These are phyloP conservation scores for Opisthocomus hoazin DNA, from an alignment of 2,113 vertebrate genomes.

Conservation along the genomic window DNA sequence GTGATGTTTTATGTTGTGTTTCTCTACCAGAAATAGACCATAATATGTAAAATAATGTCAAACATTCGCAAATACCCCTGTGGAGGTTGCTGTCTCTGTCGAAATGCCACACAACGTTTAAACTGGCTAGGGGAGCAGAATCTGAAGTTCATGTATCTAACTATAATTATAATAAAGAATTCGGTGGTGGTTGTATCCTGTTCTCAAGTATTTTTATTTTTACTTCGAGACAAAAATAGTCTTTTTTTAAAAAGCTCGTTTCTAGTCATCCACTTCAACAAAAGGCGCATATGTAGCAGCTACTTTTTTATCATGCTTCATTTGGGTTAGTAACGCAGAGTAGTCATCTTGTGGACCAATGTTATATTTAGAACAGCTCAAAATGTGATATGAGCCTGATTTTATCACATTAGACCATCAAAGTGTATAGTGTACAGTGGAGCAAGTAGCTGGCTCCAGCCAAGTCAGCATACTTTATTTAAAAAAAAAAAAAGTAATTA, in stretches of 20 bases:
- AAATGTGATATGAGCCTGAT: not conserved
- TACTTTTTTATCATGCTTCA: not conserved
- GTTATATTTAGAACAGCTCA: not conserved
- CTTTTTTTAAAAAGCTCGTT: not conserved
- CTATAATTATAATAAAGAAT: not conserved
- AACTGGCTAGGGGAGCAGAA: not conserved
- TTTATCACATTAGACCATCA: not conserved
- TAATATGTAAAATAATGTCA: not conserved
- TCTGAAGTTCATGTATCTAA: not conserved
- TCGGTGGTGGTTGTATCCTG: not conserved
- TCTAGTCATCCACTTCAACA: not conserved
- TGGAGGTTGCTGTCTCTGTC: not conserved
- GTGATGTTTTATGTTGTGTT: not conserved
- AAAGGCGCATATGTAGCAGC: not conserved
- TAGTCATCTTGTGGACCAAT: not conserved
- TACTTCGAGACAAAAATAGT: not conserved
- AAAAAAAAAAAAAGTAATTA: not conserved
- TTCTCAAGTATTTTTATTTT: not conserved
- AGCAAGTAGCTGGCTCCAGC: not conserved
- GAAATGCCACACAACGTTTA: not conserved
- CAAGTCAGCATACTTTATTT: not conserved
- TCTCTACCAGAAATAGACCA: not conserved
- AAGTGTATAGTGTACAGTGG: not conserved
- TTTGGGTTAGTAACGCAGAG: not conserved
- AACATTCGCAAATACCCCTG: not conserved